Percentiles rank a stretch among this genome's conserved stretches.
Evolutionary conservation across 1,140 invertebrate species (phyloP).

Genomic region (Drosophila asahinai): DNA sequence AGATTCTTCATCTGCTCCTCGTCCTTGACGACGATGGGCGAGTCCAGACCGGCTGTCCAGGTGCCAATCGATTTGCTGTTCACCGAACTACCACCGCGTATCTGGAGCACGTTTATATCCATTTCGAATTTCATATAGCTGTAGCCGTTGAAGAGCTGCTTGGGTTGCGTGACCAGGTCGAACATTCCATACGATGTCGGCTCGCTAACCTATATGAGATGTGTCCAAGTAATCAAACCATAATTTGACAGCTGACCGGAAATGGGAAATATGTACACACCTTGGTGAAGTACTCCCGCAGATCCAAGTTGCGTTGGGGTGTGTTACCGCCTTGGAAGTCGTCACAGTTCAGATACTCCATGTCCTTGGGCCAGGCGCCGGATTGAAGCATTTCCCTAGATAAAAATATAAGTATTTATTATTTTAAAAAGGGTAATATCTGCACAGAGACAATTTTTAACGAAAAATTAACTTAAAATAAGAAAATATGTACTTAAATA

Average conservation of each 20-base stretch:
- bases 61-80: conserved; percentile 88
- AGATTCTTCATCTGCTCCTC: conserved; percentile 90
- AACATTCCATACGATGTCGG: conserved; percentile 89
- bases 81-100: conserved; percentile 88
- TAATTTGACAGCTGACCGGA: conserved; percentile 50
- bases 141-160: conserved; percentile 88
- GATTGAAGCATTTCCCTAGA: conserved; percentile 86
- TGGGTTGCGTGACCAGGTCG: conserved; percentile 84
- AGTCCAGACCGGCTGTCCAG: conserved; percentile 89
- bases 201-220: conserved; percentile 85
- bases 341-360: conserved; percentile 91
- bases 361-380: conserved; percentile 89
- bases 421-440: not conserved
- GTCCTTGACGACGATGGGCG: conserved; percentile 88
- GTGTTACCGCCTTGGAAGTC: conserved; percentile 91
- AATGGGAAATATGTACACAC: conserved; percentile 69
- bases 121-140: conserved; percentile 91
- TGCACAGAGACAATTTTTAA: no score
- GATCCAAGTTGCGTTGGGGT: conserved; percentile 88
- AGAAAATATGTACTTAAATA: no score
- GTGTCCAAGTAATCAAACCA: conserved; percentile 67
- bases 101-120: conserved; percentile 88
- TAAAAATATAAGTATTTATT: not conserved
- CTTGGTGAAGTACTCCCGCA: conserved; percentile 86
- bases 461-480: no score